Base-by-base conservation (phyloP, 2,888 invertebrate genomes). In the Aporophyla nigra region DNA sequence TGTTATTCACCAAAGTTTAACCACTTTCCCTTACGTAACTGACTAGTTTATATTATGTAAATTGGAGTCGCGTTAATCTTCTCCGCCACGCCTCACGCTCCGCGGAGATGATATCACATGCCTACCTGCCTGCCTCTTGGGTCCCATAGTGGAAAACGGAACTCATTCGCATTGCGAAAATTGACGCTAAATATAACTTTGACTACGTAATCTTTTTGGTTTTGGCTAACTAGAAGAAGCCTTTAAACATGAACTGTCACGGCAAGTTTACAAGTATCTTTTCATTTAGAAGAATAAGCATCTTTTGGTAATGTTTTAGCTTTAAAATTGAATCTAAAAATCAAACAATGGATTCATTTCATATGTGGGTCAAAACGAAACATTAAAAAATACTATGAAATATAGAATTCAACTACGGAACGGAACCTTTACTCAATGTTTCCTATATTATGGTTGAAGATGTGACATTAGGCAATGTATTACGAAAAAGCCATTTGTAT, bases 21-120 rank as follows among this genome's bases (percentile, higher is more conserved):
- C 87, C 87, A 88, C 92, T 92, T 92, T 92, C 92, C 72, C 90
- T 92, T 91, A 86, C 88, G 85, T 90, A 92, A 92, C 84, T 74
- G 77, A 71, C 80, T 86, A 83, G 86, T 90, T 91, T 88, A n/a
- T n/a, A n/a, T n/a, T n/a, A 91, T 89, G 91, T 89, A 86, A 89
- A 91, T 88, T 70, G 67, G 83, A 80, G 77, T 72, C 74, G 75
- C 71, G 89, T 86, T 82, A 83, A 89, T 85, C 84, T 86, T 85
- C 81, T 69, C 73, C 77, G 81, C 86, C 84, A 83, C 87, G 83
- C 84, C 77, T 84, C 56, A 77, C 59, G 83, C 74, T 67, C 56
- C 76, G 72, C 40, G 0, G 61, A 83, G 86, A 78, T 82, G 74
- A 74, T 83, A 87, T 87, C 87, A 81, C 76, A 49, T 62, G 56